These are phyloP conservation scores for Epizoanthus illoricatus DNA, from an alignment of 92 coral and sea anemone genomes.

Conservation along the genomic window DNA sequence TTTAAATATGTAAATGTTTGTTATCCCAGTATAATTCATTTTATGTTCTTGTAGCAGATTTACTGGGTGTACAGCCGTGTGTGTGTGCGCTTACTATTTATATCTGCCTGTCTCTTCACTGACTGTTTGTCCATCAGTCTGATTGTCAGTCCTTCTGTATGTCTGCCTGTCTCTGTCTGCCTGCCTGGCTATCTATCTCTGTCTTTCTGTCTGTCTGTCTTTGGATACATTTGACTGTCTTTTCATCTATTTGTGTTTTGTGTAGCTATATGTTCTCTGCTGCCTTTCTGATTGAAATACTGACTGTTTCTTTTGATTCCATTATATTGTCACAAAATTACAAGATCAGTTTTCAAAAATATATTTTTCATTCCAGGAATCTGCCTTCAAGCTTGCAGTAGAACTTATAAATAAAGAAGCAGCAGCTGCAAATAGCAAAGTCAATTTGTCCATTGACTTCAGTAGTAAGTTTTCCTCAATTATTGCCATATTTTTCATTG, in stretches of 20 bases:
- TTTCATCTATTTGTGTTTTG: no score
- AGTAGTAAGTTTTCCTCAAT: constrained; percentile 61
- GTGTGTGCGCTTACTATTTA: no score
- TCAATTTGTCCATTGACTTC: constrained; percentile 79
- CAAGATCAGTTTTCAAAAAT: no score
- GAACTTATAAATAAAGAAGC: constrained; percentile 83
- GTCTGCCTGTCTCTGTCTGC: no score
- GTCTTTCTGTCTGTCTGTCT: neutral
- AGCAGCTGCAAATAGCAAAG: constrained; percentile 64
- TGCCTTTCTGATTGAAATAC: no score
- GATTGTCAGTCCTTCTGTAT: no score
- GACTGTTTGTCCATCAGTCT: neutral
- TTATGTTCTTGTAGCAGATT: neutral
- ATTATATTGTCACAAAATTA: no score
- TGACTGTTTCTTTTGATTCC: no score
- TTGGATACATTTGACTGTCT: neutral
- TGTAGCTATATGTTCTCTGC: neutral
- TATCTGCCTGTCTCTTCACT: neutral
- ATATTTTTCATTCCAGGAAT: constrained; percentile 69
- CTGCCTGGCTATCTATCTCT: no score
- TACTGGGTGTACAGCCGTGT: neutral
- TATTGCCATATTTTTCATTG: neutral
- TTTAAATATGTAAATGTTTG: no score
- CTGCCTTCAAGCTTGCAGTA: constrained; percentile 88
- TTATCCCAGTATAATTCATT: no score